A percentile compares a stretch with the other conserved stretches of the same genome.
phyloP scores from a whole-genome alignment of 2,797 vertebrate genomes.

The Helarctos malayanus region DNA sequence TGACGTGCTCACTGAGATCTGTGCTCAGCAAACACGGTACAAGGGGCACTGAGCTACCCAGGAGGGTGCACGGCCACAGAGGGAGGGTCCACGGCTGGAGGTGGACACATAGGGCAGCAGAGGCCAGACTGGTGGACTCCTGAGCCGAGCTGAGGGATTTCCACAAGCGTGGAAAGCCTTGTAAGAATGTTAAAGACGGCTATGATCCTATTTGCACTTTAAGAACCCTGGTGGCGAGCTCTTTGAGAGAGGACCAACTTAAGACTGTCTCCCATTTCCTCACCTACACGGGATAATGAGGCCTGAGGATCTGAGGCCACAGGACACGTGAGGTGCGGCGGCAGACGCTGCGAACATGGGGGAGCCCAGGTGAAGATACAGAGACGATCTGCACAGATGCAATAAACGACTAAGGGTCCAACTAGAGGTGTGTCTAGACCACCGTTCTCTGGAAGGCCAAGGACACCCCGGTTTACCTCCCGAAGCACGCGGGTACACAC shows the following conservation, averaged over 20 bases:
- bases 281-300: neutral
- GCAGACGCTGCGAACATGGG: rapidly evolving
- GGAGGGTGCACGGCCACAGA: rapidly evolving
- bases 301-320: neutral
- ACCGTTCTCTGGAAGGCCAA: rapidly evolving
- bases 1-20: too few relatives aligned
- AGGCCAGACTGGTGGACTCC: neutral
- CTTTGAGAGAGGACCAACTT: neutral
- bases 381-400: rapidly evolving
- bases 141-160: rapidly evolving
- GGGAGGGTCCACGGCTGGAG: rapidly evolving
- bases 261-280: neutral
- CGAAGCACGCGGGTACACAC: rapidly evolving
- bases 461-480: rapidly evolving
- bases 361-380: rapidly evolving
- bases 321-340: rapidly evolving
- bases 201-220: rapidly evolving
- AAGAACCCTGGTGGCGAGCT: neutral
- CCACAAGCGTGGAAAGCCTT: neutral
- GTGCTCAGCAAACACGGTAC: rapidly evolving
- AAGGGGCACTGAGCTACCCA: rapidly evolving
- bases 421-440: rapidly evolving
- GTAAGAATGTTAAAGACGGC: neutral
- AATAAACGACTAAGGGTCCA: rapidly evolving
- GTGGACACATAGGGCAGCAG: rapidly evolving